These are phyloP conservation scores for Choloepus didactylus DNA, from an alignment of 2,797 vertebrate species.

Conservation along the genomic window DNA sequence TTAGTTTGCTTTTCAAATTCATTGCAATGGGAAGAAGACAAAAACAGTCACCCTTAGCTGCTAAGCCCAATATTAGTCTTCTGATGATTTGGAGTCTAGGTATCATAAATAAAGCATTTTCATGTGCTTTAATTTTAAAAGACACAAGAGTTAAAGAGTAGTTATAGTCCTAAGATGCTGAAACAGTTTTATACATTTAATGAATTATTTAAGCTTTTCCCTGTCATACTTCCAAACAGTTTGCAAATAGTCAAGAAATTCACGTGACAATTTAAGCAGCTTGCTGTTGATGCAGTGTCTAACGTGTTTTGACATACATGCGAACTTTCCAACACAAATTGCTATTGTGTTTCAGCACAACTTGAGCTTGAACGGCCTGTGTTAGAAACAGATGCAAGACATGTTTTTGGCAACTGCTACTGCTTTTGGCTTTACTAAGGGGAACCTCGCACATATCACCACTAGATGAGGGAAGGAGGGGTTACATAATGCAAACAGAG, in stretches of 20 bases:
- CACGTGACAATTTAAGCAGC: slow-evolving; percentile 59
- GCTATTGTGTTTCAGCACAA: slow-evolving; percentile 39
- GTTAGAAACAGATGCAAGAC: slow-evolving; percentile 52
- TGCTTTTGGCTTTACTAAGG: background rate
- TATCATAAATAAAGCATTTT: slow-evolving; percentile 33
- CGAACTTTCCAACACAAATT: slow-evolving; percentile 59
- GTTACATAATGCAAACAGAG: background rate
- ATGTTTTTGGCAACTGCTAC: slow-evolving; percentile 15
- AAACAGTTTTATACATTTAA: slow-evolving; percentile 62
- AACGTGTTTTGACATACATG: slow-evolving; percentile 55
- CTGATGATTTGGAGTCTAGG: background rate
- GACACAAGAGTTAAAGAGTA: background rate
- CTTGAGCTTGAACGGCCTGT: slow-evolving; percentile 36
- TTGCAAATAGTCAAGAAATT: slow-evolving; percentile 75
- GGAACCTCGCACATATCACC: background rate
- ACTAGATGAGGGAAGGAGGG: background rate
- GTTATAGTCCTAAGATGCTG: background rate
- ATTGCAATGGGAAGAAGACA: background rate
- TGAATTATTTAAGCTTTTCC: slow-evolving; percentile 51
- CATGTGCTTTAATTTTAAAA: slow-evolving; percentile 45
- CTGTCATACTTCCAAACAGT: slow-evolving; percentile 69
- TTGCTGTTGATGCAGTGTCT: slow-evolving; percentile 55
- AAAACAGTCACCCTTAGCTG: background rate
- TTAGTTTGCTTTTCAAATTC: slow-evolving; percentile 34
- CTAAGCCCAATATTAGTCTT: background rate